Conservation (phyloP, 2,888 invertebrate genomes). For the Clistopyga incitator region DNA sequence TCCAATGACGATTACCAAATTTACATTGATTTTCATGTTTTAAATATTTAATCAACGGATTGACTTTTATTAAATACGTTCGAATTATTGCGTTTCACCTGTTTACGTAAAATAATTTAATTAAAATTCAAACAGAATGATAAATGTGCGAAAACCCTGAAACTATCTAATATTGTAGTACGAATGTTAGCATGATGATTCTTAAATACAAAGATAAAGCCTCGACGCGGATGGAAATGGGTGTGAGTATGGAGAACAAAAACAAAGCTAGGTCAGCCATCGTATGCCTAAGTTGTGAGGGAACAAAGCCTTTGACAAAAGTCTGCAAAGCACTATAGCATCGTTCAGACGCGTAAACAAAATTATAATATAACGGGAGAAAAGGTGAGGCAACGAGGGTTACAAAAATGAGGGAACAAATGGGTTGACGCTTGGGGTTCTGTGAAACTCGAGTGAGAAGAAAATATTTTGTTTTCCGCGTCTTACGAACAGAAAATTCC, state of each 20-base stretch:
- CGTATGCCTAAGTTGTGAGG: neutral
- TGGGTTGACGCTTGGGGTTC: conserved; percentile 63
- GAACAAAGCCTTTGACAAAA: conserved; percentile 64
- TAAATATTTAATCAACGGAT: too few species aligned
- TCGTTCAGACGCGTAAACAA: conserved; percentile 76
- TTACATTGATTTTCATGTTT: too few species aligned
- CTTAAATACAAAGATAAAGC: neutral
- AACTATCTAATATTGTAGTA: neutral
- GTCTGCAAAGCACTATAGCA: conserved; percentile 67
- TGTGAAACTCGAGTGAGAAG: conserved; percentile 43
- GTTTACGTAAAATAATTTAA: too few species aligned
- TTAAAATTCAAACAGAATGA: neutral
- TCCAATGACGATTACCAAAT: too few species aligned
- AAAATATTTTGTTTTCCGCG: conserved; percentile 17
- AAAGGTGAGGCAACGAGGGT: conserved; percentile 42
- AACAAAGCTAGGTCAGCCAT: conserved; percentile 13
- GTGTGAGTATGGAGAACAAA: conserved; percentile 4
- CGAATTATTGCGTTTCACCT: too few species aligned
- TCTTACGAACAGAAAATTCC: conserved; percentile 49
- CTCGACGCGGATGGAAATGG: conserved; percentile 18
- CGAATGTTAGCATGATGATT: neutral
- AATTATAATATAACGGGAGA: conserved; percentile 71
- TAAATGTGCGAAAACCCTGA: neutral
- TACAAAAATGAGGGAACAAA: conserved; percentile 60
- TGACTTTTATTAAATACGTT: too few species aligned